A percentile compares a stretch with the other conserved stretches of the same genome.
Conservation (phyloP, 2,797 vertebrate genomes). For the Thaleichthys pacificus region DNA sequence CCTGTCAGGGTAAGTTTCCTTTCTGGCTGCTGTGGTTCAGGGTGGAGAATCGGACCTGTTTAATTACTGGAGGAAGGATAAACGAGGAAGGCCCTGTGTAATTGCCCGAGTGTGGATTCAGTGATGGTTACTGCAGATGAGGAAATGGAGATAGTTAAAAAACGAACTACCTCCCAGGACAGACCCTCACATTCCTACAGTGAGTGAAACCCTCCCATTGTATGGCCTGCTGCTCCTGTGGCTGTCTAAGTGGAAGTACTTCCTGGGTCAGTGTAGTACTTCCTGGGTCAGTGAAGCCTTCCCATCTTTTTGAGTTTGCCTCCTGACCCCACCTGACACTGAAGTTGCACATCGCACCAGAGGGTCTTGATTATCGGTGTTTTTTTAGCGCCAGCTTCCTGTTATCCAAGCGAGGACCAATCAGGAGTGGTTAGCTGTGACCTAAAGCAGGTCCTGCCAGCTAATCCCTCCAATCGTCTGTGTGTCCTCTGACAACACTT, state of each 20-base stretch:
- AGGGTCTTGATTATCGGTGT: constrained; percentile 60
- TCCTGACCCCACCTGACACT: constrained; percentile 10
- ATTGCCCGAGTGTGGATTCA: not conserved
- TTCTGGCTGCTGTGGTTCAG: constrained; percentile 9
- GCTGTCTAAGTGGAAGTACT: not conserved
- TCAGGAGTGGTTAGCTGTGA: constrained; percentile 67
- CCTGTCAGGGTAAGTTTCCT: constrained; percentile 24
- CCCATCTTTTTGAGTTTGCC: not conserved
- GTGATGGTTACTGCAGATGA: constrained; percentile 43
- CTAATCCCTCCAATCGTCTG: constrained; percentile 46
- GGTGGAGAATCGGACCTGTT: constrained; percentile 28
- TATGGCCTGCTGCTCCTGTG: not conserved
- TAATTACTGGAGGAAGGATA: constrained; percentile 43
- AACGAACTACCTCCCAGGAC: not conserved
- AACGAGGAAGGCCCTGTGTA: not conserved
- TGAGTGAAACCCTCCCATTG: not conserved
- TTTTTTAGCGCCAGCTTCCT: constrained; percentile 51
- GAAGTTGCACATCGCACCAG: constrained; percentile 13
- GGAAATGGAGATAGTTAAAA: constrained; percentile 33
- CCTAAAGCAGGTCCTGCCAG: constrained; percentile 64
- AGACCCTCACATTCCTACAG: not conserved
- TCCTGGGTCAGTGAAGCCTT: too few species aligned
- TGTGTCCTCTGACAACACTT: constrained; percentile 54
- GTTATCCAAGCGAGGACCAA: constrained; percentile 62
- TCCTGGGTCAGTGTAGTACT: too few species aligned